These are phyloP conservation scores for Ooceraea biroi DNA, from an alignment of 1,140 invertebrate genomes.

Conservation along the genomic window DNA sequence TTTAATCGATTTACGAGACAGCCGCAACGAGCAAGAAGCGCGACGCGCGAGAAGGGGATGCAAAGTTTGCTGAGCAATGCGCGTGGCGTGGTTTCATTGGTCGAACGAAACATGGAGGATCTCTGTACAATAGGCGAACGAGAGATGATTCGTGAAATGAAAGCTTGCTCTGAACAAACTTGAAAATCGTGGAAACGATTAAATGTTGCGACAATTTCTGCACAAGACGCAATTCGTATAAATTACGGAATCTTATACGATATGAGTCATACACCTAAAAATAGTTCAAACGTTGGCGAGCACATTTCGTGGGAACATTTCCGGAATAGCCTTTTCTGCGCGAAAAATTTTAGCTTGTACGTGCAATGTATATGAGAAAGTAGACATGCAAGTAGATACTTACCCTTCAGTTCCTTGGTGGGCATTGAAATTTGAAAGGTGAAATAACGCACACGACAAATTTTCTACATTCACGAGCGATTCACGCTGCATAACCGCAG, in stretches of 20 bases:
- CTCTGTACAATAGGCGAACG: not conserved
- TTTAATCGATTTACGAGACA: constrained; percentile 53
- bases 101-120: constrained; percentile 2
- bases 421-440: constrained; percentile 27
- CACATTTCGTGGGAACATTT: not conserved
- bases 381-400: constrained; percentile 14
- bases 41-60: constrained; percentile 16
- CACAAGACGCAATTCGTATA: not conserved
- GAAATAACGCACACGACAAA: constrained; percentile 26
- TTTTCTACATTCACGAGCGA: constrained; percentile 18
- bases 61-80: constrained; percentile 35
- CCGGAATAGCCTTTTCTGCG: not conserved
- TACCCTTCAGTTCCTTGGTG: constrained; percentile 2
- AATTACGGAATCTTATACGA: constrained; percentile 1
- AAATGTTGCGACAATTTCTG: not conserved
- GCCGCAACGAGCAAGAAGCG: constrained; percentile 26
- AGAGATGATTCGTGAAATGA: constrained; percentile 5
- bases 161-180: not conserved
- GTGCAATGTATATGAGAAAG: constrained; percentile 1
- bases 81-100: not conserved
- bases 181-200: not conserved
- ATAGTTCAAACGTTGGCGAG: not conserved
- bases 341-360: constrained; percentile 10
- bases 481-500: constrained; percentile 2
- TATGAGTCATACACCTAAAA: not conserved